These are phyloP conservation scores for Ditula angustiorana DNA, from an alignment of 2,888 invertebrate genomes.

Conservation along the genomic window DNA sequence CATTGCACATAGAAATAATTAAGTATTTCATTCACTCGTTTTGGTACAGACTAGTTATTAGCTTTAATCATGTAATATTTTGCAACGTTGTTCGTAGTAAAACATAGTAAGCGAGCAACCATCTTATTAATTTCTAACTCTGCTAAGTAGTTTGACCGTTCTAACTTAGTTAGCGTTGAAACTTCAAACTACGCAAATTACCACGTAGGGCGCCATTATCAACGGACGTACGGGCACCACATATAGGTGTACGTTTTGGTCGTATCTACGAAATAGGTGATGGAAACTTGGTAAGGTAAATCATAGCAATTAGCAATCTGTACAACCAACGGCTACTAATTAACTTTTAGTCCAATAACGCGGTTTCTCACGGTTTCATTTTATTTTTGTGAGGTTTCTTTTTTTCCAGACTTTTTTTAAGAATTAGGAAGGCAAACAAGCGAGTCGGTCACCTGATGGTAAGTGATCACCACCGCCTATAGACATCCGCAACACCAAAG, in stretches of 20 bases:
- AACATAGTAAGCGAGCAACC: neutral
- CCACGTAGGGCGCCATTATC: slow-evolving; percentile 32
- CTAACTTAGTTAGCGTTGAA: slow-evolving; percentile 31
- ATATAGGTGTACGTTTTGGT: neutral
- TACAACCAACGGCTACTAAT: neutral
- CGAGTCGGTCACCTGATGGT: too few species aligned
- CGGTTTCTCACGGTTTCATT: neutral
- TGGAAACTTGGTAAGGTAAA: slow-evolving; percentile 2
- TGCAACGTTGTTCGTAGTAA: neutral
- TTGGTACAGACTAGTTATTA: neutral
- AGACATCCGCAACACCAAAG: too few species aligned
- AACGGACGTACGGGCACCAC: slow-evolving; percentile 8
- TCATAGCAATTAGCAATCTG: neutral
- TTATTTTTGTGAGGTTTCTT: too few species aligned
- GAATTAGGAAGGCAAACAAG: too few species aligned
- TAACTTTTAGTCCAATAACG: neutral
- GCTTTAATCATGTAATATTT: neutral
- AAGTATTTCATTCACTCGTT: neutral
- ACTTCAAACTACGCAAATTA: slow-evolving; percentile 37
- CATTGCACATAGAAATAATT: slow-evolving; percentile 1
- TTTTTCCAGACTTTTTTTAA: too few species aligned
- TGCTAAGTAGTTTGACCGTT: slow-evolving; percentile 34
- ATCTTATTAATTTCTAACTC: slow-evolving; percentile 29
- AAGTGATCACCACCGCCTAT: too few species aligned
- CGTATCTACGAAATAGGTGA: neutral